Evolutionary conservation across 2,113 vertebrate genomes (phyloP).

Genomic region (Cyanistes caeruleus): DNA sequence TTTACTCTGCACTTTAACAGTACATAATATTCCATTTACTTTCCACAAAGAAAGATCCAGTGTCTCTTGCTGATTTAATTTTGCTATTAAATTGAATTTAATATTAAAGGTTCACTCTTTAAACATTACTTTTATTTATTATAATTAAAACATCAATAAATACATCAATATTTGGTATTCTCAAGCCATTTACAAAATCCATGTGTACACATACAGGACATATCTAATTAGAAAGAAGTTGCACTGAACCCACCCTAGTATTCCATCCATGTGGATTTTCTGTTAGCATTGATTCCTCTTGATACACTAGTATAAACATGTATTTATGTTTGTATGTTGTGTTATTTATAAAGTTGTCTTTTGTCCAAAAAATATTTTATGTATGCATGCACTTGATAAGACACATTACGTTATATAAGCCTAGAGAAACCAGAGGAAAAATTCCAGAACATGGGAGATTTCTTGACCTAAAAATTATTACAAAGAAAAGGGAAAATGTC

Average conservation of each 20-base stretch:
- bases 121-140: constrained; percentile 39
- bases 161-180: constrained; percentile 55
- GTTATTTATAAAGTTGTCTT: background rate
- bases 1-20: background rate
- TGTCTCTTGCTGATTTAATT: background rate
- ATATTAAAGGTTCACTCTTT: constrained; percentile 15
- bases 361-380: background rate
- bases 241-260: background rate
- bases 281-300: background rate
- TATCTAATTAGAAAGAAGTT: constrained; percentile 46
- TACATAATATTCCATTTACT: background rate
- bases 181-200: constrained; percentile 55
- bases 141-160: constrained; percentile 69
- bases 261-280: background rate
- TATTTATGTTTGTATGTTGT: background rate
- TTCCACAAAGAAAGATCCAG: background rate
- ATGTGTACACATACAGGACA: constrained; percentile 23
- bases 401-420: background rate
- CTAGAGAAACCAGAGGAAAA: background rate
- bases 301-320: background rate
- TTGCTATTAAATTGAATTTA: constrained; percentile 53
- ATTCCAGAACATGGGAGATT: background rate
- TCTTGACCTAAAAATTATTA: background rate
- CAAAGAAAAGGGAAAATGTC: background rate
- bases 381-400: background rate